Base-by-base conservation (phyloP, 37 sponge, comb jelly and placozoan species). In the Aplysina aerophoba region DNA sequence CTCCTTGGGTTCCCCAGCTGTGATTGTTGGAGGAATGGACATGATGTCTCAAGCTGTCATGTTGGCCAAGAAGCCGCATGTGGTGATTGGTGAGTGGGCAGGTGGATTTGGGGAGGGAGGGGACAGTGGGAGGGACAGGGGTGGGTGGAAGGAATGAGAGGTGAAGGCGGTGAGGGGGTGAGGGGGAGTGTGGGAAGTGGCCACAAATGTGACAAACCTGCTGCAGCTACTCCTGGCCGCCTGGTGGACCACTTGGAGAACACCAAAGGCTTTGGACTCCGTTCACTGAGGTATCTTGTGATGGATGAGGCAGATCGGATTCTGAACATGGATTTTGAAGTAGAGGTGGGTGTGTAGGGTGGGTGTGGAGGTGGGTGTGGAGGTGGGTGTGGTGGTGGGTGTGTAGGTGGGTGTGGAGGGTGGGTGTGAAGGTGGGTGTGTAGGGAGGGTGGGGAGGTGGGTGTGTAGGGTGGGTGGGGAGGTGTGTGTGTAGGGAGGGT, bases 301-400 rank as follows among this genome's bases (percentile, higher is more conserved):
- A 99, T 99, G 99, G 99, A 99, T 53, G 99, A 99, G 66, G 99
- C 99, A 71, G 99, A 99, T 80, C 66, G 99, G 27, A 99, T 99
- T 22, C 88, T 99, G 0, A 97, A 99, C 69, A 99, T 99, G 97
- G 99, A 99, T 84, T 99, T 97, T 94, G 97, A 95, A 81, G 88
- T 86, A 20, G 99, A 99, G 83, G 98, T 92, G 56, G 58, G 59
- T 79, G 24, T 21, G 30, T 53, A 59, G 50, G 3, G 50, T 44
- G 50, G 3, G 50, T 44, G 50, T 44, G 50, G 4, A 12, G 4
- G 50, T 44, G 50, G 3, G 50, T 44, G 50, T 44, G 50, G 3
- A 8, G 3, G 50, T 44, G 50, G 3, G 50, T 44, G 50, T 44
- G 50, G 3, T 3, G 3, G 50, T 44, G 50, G 3, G 50, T 28